Evolutionary conservation across 2,797 vertebrate species (phyloP), one percentile per base, ranked within the genome.

Genomic region (Phataginus tricuspis): DNA sequence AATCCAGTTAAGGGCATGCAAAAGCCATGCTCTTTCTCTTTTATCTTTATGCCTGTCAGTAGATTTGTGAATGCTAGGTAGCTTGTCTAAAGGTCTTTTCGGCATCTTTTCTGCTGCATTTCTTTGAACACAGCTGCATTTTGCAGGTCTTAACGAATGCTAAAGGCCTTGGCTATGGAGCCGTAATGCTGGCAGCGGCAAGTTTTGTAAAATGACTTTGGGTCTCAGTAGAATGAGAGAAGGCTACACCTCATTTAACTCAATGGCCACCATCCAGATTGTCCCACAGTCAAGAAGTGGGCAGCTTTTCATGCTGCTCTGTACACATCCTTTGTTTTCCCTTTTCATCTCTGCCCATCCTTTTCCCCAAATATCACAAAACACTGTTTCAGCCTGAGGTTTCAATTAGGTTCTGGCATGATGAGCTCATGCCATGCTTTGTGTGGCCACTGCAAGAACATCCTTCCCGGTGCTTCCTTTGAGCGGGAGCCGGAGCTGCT

Each of bases 331-430:
- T 15, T 1, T 93, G 49, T 21, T 51, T 63, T 39, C 31, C 77
- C 66, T 21, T 89, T 90, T 64, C 75, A 89, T 94, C 83, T 77
- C 18, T 18, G 25, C 27, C 79, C 72, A 79, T 95, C 86, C 64
- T 85, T 72, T 69, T 6, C 39, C 78, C 86, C 55, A 45, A 27
- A 82, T 37, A 29, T 57, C 63, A 86, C 4, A 29, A 94, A 91
- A 91, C 86, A 95, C 63, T 75, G 63, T 94, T 95, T 93, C 63
- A 37, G 93, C 59, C 57, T 27, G 92, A 97, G 97, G 53, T 66
- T 84, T 96, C 96, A 90, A 55, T 93, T 93, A 93, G 59, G 59
- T 39, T 68, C 42, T 79, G 31, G 86, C 84, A 77, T 14, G 93
- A 86, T 96, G 92, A 97, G 55, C 80, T 97, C 79, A 78, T 75